Evolutionary conservation across 2,797 vertebrate species (phyloP).

Genomic region (Vultur gryphus): DNA sequence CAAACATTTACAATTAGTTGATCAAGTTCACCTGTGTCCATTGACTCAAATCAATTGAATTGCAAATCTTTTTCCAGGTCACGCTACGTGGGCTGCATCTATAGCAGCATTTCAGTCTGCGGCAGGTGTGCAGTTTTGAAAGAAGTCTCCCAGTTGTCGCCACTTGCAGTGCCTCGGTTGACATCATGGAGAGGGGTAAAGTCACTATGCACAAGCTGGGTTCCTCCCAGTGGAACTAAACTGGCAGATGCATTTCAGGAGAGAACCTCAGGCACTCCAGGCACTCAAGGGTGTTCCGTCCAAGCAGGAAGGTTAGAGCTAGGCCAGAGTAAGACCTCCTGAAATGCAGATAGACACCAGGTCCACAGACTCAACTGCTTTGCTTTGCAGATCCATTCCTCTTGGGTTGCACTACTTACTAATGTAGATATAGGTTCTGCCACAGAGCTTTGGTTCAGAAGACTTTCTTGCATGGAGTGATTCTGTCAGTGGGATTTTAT

Average conservation of each 20-base stretch:
- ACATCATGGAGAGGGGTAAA: accelerated
- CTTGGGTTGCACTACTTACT: neutral
- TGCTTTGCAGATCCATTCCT: neutral
- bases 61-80: neutral
- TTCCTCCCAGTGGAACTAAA: neutral
- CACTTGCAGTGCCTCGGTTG: accelerated
- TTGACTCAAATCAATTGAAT: neutral
- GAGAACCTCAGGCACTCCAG: neutral
- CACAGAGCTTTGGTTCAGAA: neutral
- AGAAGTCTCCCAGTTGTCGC: neutral
- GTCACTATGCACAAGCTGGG: neutral
- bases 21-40: neutral
- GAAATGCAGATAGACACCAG: neutral
- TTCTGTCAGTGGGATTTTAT: neutral
- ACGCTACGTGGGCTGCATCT: neutral
- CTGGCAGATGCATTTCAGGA: neutral
- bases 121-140: neutral
- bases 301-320: neutral
- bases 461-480: neutral
- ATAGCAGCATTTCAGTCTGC: neutral
- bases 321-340: neutral
- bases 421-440: neutral
- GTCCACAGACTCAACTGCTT: neutral
- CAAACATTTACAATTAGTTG: neutral
- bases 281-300: neutral